Conservation (phyloP, 1,140 invertebrate genomes). For the Microplitis demolitor region DNA sequence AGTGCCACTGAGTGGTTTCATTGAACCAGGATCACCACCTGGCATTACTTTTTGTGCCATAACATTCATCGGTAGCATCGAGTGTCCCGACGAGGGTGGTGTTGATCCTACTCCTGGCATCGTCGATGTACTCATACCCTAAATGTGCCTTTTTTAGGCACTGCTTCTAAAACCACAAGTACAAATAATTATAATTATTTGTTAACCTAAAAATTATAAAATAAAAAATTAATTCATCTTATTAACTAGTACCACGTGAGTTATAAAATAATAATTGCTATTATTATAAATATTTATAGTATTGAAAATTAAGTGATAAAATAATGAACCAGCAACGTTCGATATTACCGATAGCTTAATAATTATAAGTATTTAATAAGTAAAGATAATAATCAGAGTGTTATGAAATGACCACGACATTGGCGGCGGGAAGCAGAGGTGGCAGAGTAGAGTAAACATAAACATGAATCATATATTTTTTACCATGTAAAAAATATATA, state of each 20-base stretch:
- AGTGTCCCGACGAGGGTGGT: conserved; percentile 46
- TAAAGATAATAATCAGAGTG: conserved; percentile 6
- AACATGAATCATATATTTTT: conserved; percentile 44
- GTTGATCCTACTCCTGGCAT: conserved; percentile 52
- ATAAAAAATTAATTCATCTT: too few species aligned
- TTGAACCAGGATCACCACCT: conserved; percentile 46
- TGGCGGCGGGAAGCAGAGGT: conserved; percentile 31
- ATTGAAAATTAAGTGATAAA: too few species aligned
- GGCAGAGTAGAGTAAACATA: conserved; percentile 51
- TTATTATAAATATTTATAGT: too few species aligned
- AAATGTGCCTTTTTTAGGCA: neutral
- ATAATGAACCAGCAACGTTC: too few species aligned
- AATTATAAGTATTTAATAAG: neutral
- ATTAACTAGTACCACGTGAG: too few species aligned
- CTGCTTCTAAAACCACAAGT: neutral
- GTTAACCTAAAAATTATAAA: too few species aligned
- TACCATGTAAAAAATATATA: neutral
- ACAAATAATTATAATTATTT: neutral
- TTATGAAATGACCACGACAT: conserved; percentile 23
- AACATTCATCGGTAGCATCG: conserved; percentile 58
- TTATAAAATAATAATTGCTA: too few species aligned
- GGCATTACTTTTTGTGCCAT: conserved; percentile 56
- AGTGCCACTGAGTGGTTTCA: conserved; percentile 50
- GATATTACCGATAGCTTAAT: neutral
- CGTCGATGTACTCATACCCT: conserved; percentile 49